phyloP scores from a whole-genome alignment of 2,113 vertebrate genomes.

The Hypocryptadius cinnamomeus region DNA sequence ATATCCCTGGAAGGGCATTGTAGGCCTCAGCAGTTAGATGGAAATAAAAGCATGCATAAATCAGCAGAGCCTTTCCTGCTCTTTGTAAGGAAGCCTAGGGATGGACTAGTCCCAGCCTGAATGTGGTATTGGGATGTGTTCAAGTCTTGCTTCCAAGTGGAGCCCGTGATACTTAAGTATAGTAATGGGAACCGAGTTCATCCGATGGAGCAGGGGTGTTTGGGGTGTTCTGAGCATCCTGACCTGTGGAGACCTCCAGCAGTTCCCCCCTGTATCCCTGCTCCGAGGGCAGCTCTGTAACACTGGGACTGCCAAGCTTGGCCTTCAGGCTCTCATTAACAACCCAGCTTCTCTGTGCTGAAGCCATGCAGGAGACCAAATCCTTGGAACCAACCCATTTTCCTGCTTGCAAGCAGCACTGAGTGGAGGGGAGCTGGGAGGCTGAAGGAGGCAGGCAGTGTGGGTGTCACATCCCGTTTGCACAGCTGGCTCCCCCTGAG shows the following conservation, averaged over 20 bases:
- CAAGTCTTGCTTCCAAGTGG: background rate
- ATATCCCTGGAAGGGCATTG: background rate
- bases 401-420: background rate
- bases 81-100: background rate
- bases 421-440: background rate
- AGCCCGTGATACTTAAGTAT: conserved; percentile 3
- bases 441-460: background rate
- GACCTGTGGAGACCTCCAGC: background rate
- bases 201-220: background rate
- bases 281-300: background rate
- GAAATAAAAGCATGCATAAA: background rate
- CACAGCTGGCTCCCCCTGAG: fast-evolving
- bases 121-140: background rate
- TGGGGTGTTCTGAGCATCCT: background rate
- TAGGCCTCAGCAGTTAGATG: background rate
- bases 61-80: background rate
- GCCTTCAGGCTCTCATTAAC: background rate
- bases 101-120: background rate
- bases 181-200: background rate
- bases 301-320: background rate
- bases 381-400: background rate
- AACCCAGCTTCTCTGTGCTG: background rate
- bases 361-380: background rate
- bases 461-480: background rate
- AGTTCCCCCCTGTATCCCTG: background rate